Conservation (phyloP, 1,140 invertebrate genomes). For the Drosophila navojoa region DNA sequence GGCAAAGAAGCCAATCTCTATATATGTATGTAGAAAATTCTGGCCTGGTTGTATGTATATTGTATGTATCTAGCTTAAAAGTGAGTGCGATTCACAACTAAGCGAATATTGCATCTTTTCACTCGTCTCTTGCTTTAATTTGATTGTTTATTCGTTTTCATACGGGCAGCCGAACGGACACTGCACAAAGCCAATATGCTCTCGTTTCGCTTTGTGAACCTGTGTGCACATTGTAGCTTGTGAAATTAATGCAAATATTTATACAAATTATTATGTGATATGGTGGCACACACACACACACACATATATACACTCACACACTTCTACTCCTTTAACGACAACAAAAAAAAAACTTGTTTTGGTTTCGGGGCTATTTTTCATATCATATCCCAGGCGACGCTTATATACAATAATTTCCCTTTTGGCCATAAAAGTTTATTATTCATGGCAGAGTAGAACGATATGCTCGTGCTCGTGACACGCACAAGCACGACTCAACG, state of each 20-base stretch:
- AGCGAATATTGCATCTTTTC: no score
- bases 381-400: constrained; percentile 41
- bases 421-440: constrained; percentile 75
- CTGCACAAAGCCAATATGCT: background rate
- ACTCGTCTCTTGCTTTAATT: no score
- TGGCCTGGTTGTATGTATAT: no score
- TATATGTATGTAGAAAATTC: no score
- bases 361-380: constrained; percentile 35
- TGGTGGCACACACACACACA: constrained; percentile 5
- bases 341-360: constrained; percentile 39
- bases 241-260: constrained; percentile 74
- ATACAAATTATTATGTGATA: constrained; percentile 77
- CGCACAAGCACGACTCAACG: background rate
- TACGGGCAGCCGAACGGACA: background rate
- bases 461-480: background rate
- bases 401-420: constrained; percentile 67
- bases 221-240: constrained; percentile 37
- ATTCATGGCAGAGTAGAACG: constrained; percentile 25
- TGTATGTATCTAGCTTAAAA: no score
- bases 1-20: no score
- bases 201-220: background rate
- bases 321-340: background rate
- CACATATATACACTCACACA: no score
- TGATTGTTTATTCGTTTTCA: no score
- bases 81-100: no score